phyloP scores from a whole-genome alignment of 2,888 invertebrate genomes.

The Zaprionus bogoriensis region DNA sequence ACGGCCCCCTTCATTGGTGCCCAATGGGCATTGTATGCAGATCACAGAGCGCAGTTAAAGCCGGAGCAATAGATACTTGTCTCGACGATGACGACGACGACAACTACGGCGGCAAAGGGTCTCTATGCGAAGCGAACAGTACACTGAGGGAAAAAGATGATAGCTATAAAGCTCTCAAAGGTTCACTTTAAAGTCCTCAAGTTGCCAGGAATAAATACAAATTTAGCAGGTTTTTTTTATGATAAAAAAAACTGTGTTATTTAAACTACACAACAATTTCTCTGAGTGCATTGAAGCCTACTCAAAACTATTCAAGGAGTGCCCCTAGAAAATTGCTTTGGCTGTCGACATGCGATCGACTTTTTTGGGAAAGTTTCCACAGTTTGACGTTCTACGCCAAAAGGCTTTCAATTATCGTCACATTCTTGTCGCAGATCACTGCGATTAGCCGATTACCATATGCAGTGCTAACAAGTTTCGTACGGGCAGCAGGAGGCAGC shows the following conservation, averaged over 20 bases:
- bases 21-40: slow-evolving; percentile 69
- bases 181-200: too few relatives aligned
- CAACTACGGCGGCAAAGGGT: too few relatives aligned
- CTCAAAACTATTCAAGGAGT: slow-evolving; percentile 47
- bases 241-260: too few relatives aligned
- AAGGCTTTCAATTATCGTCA: slow-evolving; percentile 52
- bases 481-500: background rate
- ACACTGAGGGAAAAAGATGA: slow-evolving; percentile 50
- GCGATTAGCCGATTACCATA: slow-evolving; percentile 50
- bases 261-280: too few relatives aligned
- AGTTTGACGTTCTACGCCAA: slow-evolving; percentile 55
- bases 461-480: slow-evolving; percentile 30
- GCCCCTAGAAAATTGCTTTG: slow-evolving; percentile 36
- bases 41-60: slow-evolving; percentile 24
- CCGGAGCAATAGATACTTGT: slow-evolving; percentile 27
- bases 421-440: slow-evolving; percentile 56
- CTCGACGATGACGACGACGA: slow-evolving; percentile 8
- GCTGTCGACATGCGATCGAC: slow-evolving; percentile 43
- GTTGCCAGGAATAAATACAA: background rate
- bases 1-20: slow-evolving; percentile 11
- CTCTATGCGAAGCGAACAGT: slow-evolving; percentile 6
- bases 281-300: background rate
- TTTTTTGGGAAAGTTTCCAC: slow-evolving; percentile 19
- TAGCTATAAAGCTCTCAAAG: too few relatives aligned
- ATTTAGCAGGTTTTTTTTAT: background rate